These are phyloP conservation scores for Elaphurus davidianus DNA, from an alignment of 2,113 vertebrate genomes.

Conservation along the genomic window DNA sequence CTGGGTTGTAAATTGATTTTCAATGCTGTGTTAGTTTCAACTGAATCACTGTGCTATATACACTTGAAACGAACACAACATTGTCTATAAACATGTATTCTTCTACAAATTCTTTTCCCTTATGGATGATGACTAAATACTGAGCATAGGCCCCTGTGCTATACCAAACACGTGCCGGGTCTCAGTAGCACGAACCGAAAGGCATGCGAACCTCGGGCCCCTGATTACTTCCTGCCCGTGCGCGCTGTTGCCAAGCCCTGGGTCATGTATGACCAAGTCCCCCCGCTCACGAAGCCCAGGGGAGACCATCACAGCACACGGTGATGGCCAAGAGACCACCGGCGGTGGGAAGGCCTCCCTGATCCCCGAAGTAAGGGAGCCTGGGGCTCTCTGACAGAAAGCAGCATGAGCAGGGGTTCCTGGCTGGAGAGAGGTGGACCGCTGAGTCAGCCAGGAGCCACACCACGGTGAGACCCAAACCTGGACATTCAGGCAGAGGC, in stretches of 20 bases:
- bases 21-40: not conserved
- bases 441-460: not conserved
- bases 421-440: not conserved
- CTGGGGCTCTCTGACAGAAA: not conserved
- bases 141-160: not conserved
- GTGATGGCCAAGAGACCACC: not conserved
- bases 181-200: not conserved
- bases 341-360: not conserved
- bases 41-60: not conserved
- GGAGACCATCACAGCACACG: not conserved
- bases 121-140: not conserved
- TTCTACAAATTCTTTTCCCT: not conserved
- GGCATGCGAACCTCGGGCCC: not conserved
- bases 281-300: not conserved
- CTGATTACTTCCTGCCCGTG: not conserved
- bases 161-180: not conserved
- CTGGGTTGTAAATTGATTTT: not conserved
- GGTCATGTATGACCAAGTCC: not conserved
- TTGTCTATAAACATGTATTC: not conserved
- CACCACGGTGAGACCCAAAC: fast-evolving
- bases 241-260: not conserved
- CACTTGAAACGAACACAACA: not conserved
- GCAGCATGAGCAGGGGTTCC: not conserved
- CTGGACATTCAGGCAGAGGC: not conserved
- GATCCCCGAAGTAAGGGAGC: not conserved